These are phyloP conservation scores for Corythoichthys haematopterus DNA, from an alignment of 2,113 vertebrate genomes.

Conservation along the genomic window DNA sequence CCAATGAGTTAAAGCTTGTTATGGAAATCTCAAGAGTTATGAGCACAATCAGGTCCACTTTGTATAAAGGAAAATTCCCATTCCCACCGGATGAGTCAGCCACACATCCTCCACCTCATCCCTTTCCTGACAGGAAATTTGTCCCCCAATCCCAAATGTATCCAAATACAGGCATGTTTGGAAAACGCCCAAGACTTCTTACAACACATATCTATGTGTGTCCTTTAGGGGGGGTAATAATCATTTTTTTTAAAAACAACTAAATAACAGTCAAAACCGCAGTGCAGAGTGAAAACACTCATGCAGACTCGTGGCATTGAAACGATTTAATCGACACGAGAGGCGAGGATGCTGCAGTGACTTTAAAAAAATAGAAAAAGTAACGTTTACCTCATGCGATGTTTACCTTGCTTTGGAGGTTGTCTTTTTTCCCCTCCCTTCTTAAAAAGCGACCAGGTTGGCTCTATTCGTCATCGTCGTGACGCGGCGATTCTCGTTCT, in stretches of 20 bases:
- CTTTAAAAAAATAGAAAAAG: background rate
- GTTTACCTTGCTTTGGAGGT: background rate
- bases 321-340: background rate
- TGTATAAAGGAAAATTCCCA: conserved; percentile 27
- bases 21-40: background rate
- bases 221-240: background rate
- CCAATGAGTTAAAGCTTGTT: background rate
- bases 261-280: conserved; percentile 18
- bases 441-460: background rate
- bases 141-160: conserved; percentile 48
- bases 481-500: background rate
- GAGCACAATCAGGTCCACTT: background rate
- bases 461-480: background rate
- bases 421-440: background rate
- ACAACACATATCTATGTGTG: background rate
- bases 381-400: background rate
- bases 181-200: conserved; percentile 45
- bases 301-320: background rate
- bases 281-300: conserved; percentile 32
- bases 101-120: conserved; percentile 48
- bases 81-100: conserved; percentile 61
- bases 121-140: conserved; percentile 73
- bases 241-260: background rate
- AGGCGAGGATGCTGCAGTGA: background rate
- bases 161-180: conserved; percentile 58